Conservation (phyloP, 30 jellyfish, hydroid and myxozoan species). For the Cassiopea xamachana region DNA sequence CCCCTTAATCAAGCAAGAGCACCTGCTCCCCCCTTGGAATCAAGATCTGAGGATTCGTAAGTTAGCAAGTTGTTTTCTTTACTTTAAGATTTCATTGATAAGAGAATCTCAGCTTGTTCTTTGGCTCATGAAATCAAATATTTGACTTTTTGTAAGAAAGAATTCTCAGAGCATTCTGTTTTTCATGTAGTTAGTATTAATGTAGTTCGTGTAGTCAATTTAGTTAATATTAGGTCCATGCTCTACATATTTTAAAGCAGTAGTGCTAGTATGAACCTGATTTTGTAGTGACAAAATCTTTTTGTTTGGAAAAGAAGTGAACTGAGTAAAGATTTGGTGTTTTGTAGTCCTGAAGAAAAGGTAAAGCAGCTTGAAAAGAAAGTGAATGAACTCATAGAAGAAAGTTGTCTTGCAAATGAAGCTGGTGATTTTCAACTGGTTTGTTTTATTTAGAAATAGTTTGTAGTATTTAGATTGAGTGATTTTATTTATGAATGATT, state of each 20-base stretch:
- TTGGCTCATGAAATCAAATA: too few species aligned
- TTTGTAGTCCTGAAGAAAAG: conserved; percentile 97
- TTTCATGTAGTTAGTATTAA: too few species aligned
- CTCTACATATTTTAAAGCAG: too few species aligned
- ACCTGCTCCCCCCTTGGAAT: conserved; percentile 96
- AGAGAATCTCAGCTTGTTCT: neutral
- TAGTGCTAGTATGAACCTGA: too few species aligned
- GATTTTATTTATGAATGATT: too few species aligned
- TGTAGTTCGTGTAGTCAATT: too few species aligned
- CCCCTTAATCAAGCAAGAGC: conserved; percentile 92
- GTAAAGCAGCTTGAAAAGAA: conserved; percentile 87
- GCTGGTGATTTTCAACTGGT: conserved; percentile 85
- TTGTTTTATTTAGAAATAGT: neutral
- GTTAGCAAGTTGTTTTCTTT: neutral
- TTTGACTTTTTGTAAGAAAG: too few species aligned
- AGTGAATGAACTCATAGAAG: conserved; percentile 95
- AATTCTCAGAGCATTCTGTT: too few species aligned
- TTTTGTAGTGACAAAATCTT: too few species aligned
- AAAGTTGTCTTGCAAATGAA: conserved; percentile 95
- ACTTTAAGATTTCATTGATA: neutral
- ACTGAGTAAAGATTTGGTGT: neutral
- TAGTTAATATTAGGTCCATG: too few species aligned
- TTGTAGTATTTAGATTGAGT: too few species aligned
- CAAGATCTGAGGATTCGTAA: conserved; percentile 91
- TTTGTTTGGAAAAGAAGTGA: too few species aligned